Evolutionary conservation across 2,797 vertebrate species (phyloP).

Genomic region (Lutjanus argentimaculatus): DNA sequence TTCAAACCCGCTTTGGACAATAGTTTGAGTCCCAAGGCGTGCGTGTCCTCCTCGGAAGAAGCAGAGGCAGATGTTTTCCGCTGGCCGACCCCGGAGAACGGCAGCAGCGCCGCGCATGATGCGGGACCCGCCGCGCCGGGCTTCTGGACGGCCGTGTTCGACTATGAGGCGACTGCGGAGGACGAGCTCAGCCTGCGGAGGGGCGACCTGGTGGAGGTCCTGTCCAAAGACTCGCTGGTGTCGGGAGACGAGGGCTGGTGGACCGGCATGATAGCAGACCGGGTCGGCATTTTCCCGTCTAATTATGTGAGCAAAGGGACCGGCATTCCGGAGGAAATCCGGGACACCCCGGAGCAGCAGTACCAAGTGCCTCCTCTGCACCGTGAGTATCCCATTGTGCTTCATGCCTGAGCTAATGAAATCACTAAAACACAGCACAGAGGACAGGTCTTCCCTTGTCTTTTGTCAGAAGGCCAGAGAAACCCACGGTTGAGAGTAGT

Average conservation of each 20-base stretch:
- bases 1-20: slow-evolving; percentile 89
- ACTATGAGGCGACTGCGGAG: slow-evolving; percentile 96
- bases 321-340: slow-evolving; percentile 88
- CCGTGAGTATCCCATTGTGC: slow-evolving; percentile 82
- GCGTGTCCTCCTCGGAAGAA: slow-evolving; percentile 69
- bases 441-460: slow-evolving; percentile 11
- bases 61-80: slow-evolving; percentile 82
- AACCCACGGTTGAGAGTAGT: slow-evolving; percentile 40
- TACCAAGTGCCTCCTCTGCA: slow-evolving; percentile 86
- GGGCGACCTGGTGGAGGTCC: slow-evolving; percentile 94
- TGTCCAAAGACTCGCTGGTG: slow-evolving; percentile 95
- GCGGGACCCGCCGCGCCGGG: slow-evolving; percentile 63
- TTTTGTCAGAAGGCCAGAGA: slow-evolving; percentile 45
- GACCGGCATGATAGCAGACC: slow-evolving; percentile 94
- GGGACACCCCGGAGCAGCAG: slow-evolving; percentile 82
- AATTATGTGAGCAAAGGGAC: slow-evolving; percentile 94
- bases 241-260: slow-evolving; percentile 98
- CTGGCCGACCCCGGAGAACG: slow-evolving; percentile 77
- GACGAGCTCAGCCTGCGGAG: slow-evolving; percentile 96
- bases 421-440: slow-evolving; percentile 11
- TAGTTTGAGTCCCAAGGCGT: slow-evolving; percentile 83
- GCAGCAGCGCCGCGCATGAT: slow-evolving; percentile 68
- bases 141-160: slow-evolving; percentile 96
- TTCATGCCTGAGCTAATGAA: slow-evolving; percentile 4
- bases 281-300: slow-evolving; percentile 93